phyloP scores from a whole-genome alignment of 1,140 invertebrate species.

The Palaemon carinicauda region DNA sequence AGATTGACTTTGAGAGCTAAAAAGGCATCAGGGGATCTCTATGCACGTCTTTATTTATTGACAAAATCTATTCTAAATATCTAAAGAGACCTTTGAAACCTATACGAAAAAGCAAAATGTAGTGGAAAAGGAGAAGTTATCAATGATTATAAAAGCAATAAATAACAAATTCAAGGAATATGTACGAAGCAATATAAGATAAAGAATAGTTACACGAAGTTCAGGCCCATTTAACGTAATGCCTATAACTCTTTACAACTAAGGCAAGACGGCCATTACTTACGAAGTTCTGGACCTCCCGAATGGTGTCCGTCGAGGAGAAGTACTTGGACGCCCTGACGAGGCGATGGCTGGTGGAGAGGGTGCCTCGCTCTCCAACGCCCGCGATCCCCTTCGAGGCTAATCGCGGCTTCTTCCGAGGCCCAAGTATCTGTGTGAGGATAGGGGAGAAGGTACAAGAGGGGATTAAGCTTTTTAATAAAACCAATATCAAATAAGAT shows the following conservation, averaged over 20 bases:
- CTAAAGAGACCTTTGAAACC: too few species aligned
- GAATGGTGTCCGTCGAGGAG: constrained; percentile 56
- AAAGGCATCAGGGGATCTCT: too few species aligned
- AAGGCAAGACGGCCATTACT: constrained; percentile 2
- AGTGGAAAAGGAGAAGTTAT: too few species aligned
- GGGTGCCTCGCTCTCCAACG: background rate
- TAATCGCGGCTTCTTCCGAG: constrained; percentile 46
- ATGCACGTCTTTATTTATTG: too few species aligned
- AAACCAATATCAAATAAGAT: too few species aligned
- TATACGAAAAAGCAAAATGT: too few species aligned
- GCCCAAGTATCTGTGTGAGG: constrained; percentile 14
- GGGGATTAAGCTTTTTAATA: background rate
- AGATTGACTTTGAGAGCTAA: too few species aligned
- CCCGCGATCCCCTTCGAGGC: constrained; percentile 4
- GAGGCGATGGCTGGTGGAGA: constrained; percentile 33
- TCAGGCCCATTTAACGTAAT: background rate
- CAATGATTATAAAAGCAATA: too few species aligned
- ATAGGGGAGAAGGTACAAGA: background rate
- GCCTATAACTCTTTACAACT: background rate
- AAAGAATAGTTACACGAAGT: background rate
- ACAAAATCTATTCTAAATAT: too few species aligned
- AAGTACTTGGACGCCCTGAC: constrained; percentile 53
- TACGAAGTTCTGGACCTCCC: constrained; percentile 59
- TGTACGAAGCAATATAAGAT: too few species aligned
- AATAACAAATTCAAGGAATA: too few species aligned